phyloP scores from a whole-genome alignment of 2,113 vertebrate species.

The Cyanistes caeruleus region DNA sequence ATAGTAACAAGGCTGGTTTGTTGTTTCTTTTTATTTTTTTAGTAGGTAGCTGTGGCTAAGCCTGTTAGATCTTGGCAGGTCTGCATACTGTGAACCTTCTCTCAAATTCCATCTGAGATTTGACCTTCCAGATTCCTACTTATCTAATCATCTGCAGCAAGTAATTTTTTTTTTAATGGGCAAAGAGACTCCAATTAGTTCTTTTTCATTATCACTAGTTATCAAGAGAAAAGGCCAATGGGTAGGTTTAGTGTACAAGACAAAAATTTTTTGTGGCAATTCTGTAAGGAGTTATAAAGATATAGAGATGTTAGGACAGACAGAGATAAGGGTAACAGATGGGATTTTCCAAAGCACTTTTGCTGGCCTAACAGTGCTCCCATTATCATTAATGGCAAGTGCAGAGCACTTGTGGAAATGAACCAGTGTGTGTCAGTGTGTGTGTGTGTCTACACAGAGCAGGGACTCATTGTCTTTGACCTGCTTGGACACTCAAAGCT shows the following conservation, averaged over 20 bases:
- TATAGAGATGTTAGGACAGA: background rate
- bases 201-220: conserved; percentile 7
- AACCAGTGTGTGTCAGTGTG: background rate
- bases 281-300: background rate
- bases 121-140: conserved; percentile 9
- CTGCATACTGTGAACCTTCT: background rate
- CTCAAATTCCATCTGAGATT: background rate
- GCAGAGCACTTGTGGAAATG: background rate
- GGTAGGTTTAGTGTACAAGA: background rate
- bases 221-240: conserved; percentile 7
- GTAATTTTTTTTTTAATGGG: background rate
- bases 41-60: background rate
- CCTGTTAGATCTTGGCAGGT: background rate
- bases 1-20: background rate
- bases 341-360: background rate
- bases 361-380: background rate
- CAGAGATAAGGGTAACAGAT: background rate
- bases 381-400: background rate
- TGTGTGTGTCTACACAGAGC: background rate
- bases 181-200: conserved; percentile 21
- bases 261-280: background rate
- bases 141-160: background rate
- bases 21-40: background rate
- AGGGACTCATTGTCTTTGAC: background rate
- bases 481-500: background rate